A percentile compares a stretch with the other conserved stretches of the same genome.
Conservation (phyloP, 2,113 vertebrate species). For the Poecilia latipinna region DNA sequence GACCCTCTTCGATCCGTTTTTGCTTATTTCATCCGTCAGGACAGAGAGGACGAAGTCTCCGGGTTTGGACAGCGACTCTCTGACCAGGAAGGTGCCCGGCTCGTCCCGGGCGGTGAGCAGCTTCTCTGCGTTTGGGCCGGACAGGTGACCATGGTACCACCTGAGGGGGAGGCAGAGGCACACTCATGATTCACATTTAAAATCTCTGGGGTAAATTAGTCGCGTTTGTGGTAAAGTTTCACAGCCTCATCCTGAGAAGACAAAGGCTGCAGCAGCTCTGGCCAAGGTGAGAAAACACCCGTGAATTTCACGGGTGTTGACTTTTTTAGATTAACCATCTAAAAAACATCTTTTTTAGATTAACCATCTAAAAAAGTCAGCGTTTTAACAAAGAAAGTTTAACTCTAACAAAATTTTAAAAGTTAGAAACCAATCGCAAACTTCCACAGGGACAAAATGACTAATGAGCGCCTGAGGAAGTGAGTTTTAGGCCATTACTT, state of each 20-base stretch:
- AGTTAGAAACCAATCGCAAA: neutral
- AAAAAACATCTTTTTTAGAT: neutral
- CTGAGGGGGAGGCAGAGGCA: constrained; percentile 50
- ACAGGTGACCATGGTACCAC: constrained; percentile 97
- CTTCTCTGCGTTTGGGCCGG: constrained; percentile 89
- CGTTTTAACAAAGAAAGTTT: neutral
- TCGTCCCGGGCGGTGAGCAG: constrained; percentile 84
- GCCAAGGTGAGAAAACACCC: too few relatives aligned
- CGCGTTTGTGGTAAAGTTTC: too few relatives aligned
- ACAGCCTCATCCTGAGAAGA: too few relatives aligned
- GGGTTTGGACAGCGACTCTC: constrained; percentile 95
- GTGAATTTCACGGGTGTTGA: too few relatives aligned
- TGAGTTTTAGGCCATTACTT: neutral
- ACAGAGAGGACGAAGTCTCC: constrained; percentile 94
- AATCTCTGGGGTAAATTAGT: neutral
- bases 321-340: neutral
- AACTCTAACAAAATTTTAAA: neutral
- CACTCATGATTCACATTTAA: neutral
- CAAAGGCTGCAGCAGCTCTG: too few relatives aligned
- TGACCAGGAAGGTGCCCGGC: constrained; percentile 90
- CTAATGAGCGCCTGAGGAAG: neutral
- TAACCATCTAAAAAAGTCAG: neutral
- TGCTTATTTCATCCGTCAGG: constrained; percentile 85
- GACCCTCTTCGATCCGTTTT: constrained; percentile 79
- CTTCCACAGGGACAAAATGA: neutral